Conservation (phyloP, 2,113 vertebrate genomes). For the Reinhardtius hippoglossoides region DNA sequence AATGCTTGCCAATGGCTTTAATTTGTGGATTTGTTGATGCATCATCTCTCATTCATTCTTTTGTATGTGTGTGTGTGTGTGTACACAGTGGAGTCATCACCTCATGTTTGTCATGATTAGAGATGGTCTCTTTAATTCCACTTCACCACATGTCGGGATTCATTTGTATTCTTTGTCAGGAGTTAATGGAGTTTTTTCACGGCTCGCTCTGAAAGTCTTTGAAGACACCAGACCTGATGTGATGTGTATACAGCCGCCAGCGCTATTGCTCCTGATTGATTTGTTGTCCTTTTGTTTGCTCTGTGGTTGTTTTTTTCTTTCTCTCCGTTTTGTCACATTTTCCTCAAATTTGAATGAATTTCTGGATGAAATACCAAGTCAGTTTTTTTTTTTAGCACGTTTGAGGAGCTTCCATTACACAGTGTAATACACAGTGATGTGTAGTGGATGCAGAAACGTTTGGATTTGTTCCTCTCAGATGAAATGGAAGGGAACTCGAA, state of each 20-base stretch:
- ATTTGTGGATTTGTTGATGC: slow-evolving; percentile 43
- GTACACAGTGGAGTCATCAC: slow-evolving; percentile 86
- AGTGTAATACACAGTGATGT: slow-evolving; percentile 28
- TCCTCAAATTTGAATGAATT: slow-evolving; percentile 61
- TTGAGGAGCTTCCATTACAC: slow-evolving; percentile 65
- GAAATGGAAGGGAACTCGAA: too few relatives aligned
- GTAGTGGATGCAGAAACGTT: neutral
- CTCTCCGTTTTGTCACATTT: slow-evolving; percentile 64
- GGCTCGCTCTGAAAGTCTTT: slow-evolving; percentile 98
- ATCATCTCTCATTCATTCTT: slow-evolving; percentile 36
- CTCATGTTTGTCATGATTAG: slow-evolving; percentile 98
- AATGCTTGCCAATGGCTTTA: slow-evolving; percentile 24
- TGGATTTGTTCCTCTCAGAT: too few relatives aligned
- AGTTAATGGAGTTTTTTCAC: slow-evolving; percentile 98
- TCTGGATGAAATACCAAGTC: slow-evolving; percentile 55
- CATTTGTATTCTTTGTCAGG: slow-evolving; percentile 99
- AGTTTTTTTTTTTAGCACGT: slow-evolving; percentile 38
- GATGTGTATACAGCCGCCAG: slow-evolving; percentile 99
- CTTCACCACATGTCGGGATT: slow-evolving; percentile 99
- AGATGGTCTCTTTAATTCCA: slow-evolving; percentile 98
- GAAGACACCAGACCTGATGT: slow-evolving; percentile 98
- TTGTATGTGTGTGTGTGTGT: slow-evolving; percentile 18
- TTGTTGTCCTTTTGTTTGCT: slow-evolving; percentile 85
- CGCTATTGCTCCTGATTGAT: slow-evolving; percentile 91
- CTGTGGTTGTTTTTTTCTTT: slow-evolving; percentile 72